phyloP scores from a whole-genome alignment of 2,888 invertebrate genomes.

The Eubasilissa splendida region DNA sequence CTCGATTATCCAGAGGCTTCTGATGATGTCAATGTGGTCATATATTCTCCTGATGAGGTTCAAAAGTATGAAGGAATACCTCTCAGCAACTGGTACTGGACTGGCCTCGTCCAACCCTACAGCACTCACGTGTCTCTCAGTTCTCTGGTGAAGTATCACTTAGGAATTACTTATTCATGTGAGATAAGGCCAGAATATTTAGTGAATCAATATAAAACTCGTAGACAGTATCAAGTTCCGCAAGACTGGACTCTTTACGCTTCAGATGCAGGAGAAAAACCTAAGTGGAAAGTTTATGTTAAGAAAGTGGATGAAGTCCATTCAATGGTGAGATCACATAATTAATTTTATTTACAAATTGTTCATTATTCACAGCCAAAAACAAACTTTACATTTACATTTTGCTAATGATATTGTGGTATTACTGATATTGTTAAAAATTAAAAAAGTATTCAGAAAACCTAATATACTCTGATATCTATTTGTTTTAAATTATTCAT shows the following conservation, averaged over 20 bases:
- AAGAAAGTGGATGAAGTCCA: constrained; percentile 60
- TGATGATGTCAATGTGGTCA: constrained; percentile 24
- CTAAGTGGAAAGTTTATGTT: constrained; percentile 62
- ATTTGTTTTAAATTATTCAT: no score
- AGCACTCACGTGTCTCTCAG: constrained; percentile 58
- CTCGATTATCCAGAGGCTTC: constrained; percentile 37
- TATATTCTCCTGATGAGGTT: background rate
- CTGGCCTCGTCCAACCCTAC: constrained; percentile 29
- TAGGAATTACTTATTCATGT: constrained; percentile 61
- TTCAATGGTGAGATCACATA: constrained; percentile 43
- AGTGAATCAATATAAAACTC: constrained; percentile 59
- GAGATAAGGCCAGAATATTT: constrained; percentile 60
- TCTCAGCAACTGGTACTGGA: constrained; percentile 37
- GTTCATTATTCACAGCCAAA: no score
- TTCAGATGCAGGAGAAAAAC: constrained; percentile 60
- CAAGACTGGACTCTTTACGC: constrained; percentile 63
- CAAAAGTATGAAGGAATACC: constrained; percentile 41
- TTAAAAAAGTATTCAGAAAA: no score
- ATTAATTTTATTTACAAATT: background rate
- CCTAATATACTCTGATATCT: no score
- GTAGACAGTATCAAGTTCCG: constrained; percentile 58
- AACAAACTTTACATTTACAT: no score
- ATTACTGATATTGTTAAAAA: no score
- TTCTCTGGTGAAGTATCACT: background rate
- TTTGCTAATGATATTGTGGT: no score